Evolutionary conservation across 2,797 vertebrate genomes (phyloP).

Genomic region (Notolepis coatsorum): DNA sequence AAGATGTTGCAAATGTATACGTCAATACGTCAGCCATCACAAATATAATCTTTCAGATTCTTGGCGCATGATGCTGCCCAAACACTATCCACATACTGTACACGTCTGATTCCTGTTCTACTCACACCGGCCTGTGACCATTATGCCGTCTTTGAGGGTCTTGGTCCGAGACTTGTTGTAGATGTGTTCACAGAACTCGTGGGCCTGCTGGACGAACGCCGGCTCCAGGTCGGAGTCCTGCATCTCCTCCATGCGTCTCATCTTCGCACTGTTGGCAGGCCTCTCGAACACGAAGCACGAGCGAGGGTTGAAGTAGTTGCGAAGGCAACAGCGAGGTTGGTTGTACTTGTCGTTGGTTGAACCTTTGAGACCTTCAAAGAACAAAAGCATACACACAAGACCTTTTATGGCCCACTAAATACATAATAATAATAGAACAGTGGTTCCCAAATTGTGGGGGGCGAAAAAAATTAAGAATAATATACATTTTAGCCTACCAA

Average conservation of each 20-base stretch:
- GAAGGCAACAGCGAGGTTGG: slow-evolving; percentile 58
- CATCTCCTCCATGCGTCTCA: slow-evolving; percentile 61
- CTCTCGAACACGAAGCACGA: slow-evolving; percentile 78
- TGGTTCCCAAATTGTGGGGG: too few species aligned
- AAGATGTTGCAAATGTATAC: too few species aligned
- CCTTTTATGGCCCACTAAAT: too few species aligned
- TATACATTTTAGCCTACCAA: too few species aligned
- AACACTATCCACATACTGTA: too few species aligned
- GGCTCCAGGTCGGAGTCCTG: slow-evolving; percentile 44
- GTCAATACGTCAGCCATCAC: too few species aligned
- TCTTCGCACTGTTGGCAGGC: slow-evolving; percentile 45
- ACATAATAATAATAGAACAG: too few species aligned
- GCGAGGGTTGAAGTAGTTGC: slow-evolving; percentile 68
- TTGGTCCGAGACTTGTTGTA: slow-evolving; percentile 60
- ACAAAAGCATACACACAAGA: too few species aligned
- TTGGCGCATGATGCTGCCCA: too few species aligned
- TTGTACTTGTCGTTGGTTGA: slow-evolving; percentile 46
- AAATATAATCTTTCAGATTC: too few species aligned
- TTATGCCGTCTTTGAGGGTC: slow-evolving; percentile 55
- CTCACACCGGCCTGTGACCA: slow-evolving; percentile 69
- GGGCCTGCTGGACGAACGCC: slow-evolving; percentile 66
- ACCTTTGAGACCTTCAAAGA: neutral
- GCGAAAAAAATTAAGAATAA: too few species aligned
- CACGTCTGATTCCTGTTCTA: too few species aligned
- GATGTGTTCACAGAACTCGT: slow-evolving; percentile 67